A percentile compares a stretch with the other conserved stretches of the same genome.
Conservation (phyloP, 2,113 vertebrate species). For the Gnathonemus longibarbis region DNA sequence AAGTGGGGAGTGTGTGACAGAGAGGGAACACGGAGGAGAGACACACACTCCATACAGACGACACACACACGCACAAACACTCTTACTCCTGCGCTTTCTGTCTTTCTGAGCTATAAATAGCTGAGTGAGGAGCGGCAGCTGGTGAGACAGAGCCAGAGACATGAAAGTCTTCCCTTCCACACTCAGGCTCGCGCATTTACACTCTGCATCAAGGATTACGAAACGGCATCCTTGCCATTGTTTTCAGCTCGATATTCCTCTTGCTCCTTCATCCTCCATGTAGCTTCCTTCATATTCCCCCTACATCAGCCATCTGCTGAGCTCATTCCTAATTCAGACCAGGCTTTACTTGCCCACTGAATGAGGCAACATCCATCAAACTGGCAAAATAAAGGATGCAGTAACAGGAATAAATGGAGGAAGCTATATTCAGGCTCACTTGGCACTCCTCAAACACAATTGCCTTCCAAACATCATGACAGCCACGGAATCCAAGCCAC, state of each 20-base stretch:
- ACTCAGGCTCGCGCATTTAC: conserved; percentile 15
- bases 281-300: conserved; percentile 26
- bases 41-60: conserved; percentile 14
- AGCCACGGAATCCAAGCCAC: neutral
- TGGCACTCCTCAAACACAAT: neutral
- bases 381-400: neutral
- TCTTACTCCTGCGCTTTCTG: conserved; percentile 30
- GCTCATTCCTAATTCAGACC: neutral
- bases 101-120: conserved; percentile 63
- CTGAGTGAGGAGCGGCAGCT: conserved; percentile 56
- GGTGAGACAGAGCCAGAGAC: conserved; percentile 50
- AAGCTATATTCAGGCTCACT: neutral
- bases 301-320: conserved; percentile 31
- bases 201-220: conserved; percentile 32
- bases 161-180: conserved; percentile 18
- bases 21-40: conserved; percentile 31
- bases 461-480: neutral
- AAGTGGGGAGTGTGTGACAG: conserved; percentile 56
- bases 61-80: conserved; percentile 21
- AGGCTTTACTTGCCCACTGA: neutral
- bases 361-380: neutral
- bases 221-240: conserved; percentile 29
- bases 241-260: conserved; percentile 22
- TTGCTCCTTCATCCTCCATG: conserved; percentile 29
- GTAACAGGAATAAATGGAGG: neutral